A percentile compares a stretch with the other conserved stretches of the same genome.
phyloP scores from a whole-genome alignment of 2,888 invertebrate genomes.

The Polia nebulosa region DNA sequence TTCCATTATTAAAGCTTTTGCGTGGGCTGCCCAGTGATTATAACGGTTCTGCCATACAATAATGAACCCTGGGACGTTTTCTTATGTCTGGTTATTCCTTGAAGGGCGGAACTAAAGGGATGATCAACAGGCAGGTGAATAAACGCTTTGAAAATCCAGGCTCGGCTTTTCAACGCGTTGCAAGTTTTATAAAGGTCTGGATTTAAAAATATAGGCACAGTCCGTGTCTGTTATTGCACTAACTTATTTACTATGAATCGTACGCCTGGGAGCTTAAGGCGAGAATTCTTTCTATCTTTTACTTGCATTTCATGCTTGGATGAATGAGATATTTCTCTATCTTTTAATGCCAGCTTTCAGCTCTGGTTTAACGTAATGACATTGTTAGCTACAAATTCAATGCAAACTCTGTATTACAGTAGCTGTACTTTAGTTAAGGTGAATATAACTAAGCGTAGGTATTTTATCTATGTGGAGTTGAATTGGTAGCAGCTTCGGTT shows the following conservation, averaged over 20 bases:
- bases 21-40: slow-evolving; percentile 60
- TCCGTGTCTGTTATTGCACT: slow-evolving; percentile 46
- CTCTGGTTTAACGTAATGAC: slow-evolving; percentile 19
- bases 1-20: slow-evolving; percentile 66
- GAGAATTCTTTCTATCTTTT: slow-evolving; percentile 37
- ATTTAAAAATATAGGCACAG: slow-evolving; percentile 54
- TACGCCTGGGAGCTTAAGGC: slow-evolving; percentile 30
- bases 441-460: too few species aligned
- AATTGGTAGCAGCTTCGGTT: neutral
- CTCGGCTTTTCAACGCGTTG: slow-evolving; percentile 51
- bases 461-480: neutral
- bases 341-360: neutral
- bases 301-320: slow-evolving; percentile 35
- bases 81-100: slow-evolving; percentile 35
- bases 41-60: slow-evolving; percentile 29
- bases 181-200: slow-evolving; percentile 57
- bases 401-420: neutral
- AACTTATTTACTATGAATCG: slow-evolving; percentile 56
- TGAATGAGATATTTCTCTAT: slow-evolving; percentile 18
- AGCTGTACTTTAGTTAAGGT: too few species aligned
- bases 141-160: slow-evolving; percentile 61
- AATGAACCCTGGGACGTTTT: slow-evolving; percentile 28
- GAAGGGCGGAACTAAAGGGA: slow-evolving; percentile 43
- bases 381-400: neutral
- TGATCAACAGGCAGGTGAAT: slow-evolving; percentile 72